Conservation (phyloP, 2,113 vertebrate genomes). For the Takifugu flavidus region DNA sequence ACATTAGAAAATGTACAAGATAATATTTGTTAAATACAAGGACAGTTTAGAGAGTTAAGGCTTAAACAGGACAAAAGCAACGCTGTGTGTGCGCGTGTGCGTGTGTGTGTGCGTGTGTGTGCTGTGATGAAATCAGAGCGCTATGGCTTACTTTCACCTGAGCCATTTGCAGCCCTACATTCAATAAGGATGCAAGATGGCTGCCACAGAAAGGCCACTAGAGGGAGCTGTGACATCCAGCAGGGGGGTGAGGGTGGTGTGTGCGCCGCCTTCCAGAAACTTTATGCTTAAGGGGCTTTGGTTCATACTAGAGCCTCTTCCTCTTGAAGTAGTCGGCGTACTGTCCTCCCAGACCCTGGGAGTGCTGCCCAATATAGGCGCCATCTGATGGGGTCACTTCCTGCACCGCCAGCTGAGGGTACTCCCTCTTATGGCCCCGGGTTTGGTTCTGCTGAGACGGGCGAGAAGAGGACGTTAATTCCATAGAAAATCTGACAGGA, state of each 20-base stretch:
- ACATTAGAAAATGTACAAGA: conserved; percentile 59
- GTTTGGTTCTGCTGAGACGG: conserved; percentile 70
- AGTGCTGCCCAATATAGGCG: conserved; percentile 79
- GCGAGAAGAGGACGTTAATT: conserved; percentile 6
- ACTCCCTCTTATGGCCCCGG: conserved; percentile 86
- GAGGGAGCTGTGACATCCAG: conserved; percentile 50
- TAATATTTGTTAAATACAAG: conserved; percentile 55
- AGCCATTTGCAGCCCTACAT: conserved; percentile 48
- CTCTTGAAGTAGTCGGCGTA: conserved; percentile 93
- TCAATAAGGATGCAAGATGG: conserved; percentile 52
- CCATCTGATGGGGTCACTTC: conserved; percentile 76
- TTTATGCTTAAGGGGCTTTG: conserved; percentile 41
- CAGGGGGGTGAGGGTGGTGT: not conserved
- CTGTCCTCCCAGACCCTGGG: conserved; percentile 78
- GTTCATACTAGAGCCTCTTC: conserved; percentile 83
- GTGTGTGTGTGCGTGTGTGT: conserved; percentile 17
- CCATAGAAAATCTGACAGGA: too few species aligned
- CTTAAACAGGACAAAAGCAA: conserved; percentile 73
- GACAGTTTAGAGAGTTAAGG: conserved; percentile 75
- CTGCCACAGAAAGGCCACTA: conserved; percentile 65
- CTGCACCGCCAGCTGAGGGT: conserved; percentile 80
- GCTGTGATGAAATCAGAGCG: conserved; percentile 50
- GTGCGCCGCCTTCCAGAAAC: conserved; percentile 32
- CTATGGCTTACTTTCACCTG: conserved; percentile 65
- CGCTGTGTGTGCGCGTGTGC: conserved; percentile 26